Conservation (phyloP, 2,797 vertebrate species). For the Pipistrellus nathusii region DNA sequence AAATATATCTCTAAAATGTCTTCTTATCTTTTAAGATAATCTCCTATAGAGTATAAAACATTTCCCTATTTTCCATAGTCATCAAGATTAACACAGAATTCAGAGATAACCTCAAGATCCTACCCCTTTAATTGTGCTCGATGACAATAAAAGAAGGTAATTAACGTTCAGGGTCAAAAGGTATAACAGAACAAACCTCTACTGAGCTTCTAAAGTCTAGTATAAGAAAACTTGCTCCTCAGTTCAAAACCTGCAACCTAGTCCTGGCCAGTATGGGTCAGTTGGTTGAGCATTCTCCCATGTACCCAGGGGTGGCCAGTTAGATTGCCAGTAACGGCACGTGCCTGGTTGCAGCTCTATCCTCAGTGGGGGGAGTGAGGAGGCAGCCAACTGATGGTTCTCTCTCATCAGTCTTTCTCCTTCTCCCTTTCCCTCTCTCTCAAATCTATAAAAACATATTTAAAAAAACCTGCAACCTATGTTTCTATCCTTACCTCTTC, state of each 20-base stretch:
- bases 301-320: background rate
- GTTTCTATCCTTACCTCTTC: background rate
- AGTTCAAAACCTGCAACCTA: conserved; percentile 26
- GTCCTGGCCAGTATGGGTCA: background rate
- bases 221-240: conserved; percentile 25
- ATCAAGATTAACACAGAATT: conserved; percentile 55
- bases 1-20: conserved; percentile 50
- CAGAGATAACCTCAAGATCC: conserved; percentile 63
- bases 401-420: background rate
- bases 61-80: conserved; percentile 48
- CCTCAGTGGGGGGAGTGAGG: background rate
- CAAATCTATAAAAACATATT: background rate
- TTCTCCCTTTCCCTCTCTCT: background rate
- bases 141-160: conserved; percentile 67
- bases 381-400: background rate
- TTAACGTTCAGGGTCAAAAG: conserved; percentile 66
- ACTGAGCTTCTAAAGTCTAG: background rate
- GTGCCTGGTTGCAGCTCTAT: background rate
- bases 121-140: background rate
- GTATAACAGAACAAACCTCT: conserved; percentile 58
- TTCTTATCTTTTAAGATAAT: conserved; percentile 46
- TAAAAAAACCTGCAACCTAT: background rate
- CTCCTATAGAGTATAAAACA: background rate
- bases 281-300: background rate
- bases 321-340: background rate